Base-by-base conservation (phyloP, 2,113 vertebrate genomes). In the Fregetta grallaria region DNA sequence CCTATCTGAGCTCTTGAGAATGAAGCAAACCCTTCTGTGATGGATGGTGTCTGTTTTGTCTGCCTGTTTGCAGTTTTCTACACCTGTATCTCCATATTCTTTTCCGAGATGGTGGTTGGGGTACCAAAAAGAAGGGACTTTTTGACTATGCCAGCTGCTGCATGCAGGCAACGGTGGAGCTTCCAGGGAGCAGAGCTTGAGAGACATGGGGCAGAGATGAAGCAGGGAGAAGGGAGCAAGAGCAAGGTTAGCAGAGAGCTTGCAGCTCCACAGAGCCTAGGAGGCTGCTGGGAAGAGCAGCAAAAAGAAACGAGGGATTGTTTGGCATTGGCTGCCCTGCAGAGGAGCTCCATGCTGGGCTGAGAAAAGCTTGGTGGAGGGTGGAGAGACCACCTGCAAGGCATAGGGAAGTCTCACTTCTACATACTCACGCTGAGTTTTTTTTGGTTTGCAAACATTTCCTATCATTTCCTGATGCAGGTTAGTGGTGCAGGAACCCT, bases 291-390 rank as follows among this genome's bases (percentile, higher is more conserved):
- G 42, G 36, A 82, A 70, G 36, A 73, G 30, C 25, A 61, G 8
- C 1, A 2, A 40, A 73, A 56, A 45, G 38, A 70, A 88, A 27
- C 3, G 19, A 53, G 34, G 49, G 27, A 5, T 23, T 44, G 2
- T 2, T 6, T 53, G n/a, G 36, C 1, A 0, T 5, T 53, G 34
- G 11, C 12, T 67, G 16, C 27, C 36, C 22, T 42, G 27, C 36
- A 61, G 49, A 66, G 52, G 34, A 53, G 59, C 34, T 53, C 29
- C 2, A 0, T 11, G 47, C 6, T 8, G 52, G 25, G 38, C 34
- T 73, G 59, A 30, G 27, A 30, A 14, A 58, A 88, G 34, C 26
- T 29, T 38, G 53, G 16, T 21, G 15, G 26, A 40, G 70, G 29
- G 14, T 27, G 21, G 50, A 68, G 42, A 16, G 12, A 25, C 5